phyloP scores from a whole-genome alignment of 2,797 vertebrate species.

The Enteromius mattozi region DNA sequence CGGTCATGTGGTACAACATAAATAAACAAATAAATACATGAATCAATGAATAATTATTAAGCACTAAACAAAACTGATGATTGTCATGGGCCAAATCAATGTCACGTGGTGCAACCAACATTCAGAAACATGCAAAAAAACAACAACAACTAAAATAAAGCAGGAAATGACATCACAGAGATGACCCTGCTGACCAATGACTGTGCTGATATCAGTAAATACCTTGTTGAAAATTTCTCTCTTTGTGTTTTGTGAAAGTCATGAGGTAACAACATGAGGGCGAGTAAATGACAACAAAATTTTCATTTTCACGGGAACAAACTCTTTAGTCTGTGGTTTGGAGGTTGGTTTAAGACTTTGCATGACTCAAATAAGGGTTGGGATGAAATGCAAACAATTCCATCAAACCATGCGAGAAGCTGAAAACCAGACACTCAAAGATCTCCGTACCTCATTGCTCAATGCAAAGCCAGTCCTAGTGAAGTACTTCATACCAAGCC shows the following conservation, averaged over 20 bases:
- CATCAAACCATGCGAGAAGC: constrained; percentile 1
- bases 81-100: no score
- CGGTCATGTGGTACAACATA: background rate
- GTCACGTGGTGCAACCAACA: background rate
- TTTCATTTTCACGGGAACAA: background rate
- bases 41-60: no score
- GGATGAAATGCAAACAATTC: constrained; percentile 22
- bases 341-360: constrained; percentile 1
- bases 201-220: background rate
- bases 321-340: background rate
- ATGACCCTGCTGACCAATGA: background rate
- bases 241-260: no score
- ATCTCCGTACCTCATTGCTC: background rate
- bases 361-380: constrained; percentile 20
- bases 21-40: background rate
- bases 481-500: background rate
- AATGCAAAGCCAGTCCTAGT: constrained; percentile 2
- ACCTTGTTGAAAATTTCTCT: no score
- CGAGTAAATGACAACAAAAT: background rate
- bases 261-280: background rate
- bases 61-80: no score
- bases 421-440: background rate
- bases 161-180: background rate
- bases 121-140: background rate
- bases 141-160: background rate